Evolutionary conservation across 23 tunicate species (phyloP).

Genomic region (Ciona savignyi): DNA sequence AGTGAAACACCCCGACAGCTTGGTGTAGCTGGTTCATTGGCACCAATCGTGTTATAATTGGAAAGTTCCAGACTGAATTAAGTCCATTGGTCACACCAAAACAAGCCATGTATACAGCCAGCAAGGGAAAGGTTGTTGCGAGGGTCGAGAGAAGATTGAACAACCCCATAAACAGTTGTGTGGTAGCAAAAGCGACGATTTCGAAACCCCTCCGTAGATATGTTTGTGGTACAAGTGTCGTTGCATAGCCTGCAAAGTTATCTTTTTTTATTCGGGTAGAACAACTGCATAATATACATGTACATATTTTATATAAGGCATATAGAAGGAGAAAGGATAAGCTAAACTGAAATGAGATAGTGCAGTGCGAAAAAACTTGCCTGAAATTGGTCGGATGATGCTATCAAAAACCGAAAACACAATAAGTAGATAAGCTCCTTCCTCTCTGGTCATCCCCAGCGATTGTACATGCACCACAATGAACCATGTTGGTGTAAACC

Average conservation of each 20-base stretch:
- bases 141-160: slow-evolving; percentile 10
- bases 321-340: too few species aligned
- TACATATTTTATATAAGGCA: too few species aligned
- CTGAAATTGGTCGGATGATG: slow-evolving; percentile 32
- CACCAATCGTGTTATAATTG: slow-evolving; percentile 24
- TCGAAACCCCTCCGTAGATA: slow-evolving; percentile 24
- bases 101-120: slow-evolving; percentile 22
- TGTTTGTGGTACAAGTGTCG: slow-evolving; percentile 13
- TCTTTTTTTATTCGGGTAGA: too few species aligned
- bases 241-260: slow-evolving; percentile 18
- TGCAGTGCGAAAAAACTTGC: slow-evolving; percentile 2
- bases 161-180: slow-evolving; percentile 17
- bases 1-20: slow-evolving; percentile 50
- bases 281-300: too few species aligned
- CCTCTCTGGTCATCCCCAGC: slow-evolving; percentile 16
- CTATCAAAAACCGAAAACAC: slow-evolving; percentile 45
- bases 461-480: slow-evolving; percentile 52
- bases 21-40: slow-evolving; percentile 21
- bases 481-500: slow-evolving; percentile 42
- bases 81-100: slow-evolving; percentile 47
- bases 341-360: too few species aligned
- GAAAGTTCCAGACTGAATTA: slow-evolving; percentile 38
- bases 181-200: slow-evolving; percentile 16
- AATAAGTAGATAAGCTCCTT: slow-evolving; percentile 33
- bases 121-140: slow-evolving; percentile 2